These are phyloP conservation scores for Eupithecia vulgata DNA, from an alignment of 2,888 invertebrate genomes.

Conservation along the genomic window DNA sequence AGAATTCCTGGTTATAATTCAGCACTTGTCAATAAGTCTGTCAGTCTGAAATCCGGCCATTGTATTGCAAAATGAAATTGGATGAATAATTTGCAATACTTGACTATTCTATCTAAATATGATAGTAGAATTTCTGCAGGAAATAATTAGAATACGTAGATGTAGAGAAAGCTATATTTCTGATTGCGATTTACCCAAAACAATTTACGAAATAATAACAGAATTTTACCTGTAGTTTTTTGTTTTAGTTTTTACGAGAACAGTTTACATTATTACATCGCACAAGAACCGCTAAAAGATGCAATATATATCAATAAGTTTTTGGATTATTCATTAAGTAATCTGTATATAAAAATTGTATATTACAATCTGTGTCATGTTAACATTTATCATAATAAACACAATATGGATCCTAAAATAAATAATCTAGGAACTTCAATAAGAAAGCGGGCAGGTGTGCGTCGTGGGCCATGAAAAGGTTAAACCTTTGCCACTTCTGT, in stretches of 20 bases:
- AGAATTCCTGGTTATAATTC: constrained; percentile 39
- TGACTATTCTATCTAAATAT: constrained; percentile 14
- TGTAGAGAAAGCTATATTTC: neutral
- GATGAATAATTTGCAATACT: constrained; percentile 29
- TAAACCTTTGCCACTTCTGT: too few species aligned
- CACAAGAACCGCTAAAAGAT: neutral
- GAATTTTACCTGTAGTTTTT: too few species aligned
- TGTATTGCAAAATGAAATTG: constrained; percentile 46
- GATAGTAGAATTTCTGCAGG: neutral
- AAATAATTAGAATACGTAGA: neutral
- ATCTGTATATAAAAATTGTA: too few species aligned
- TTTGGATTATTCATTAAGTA: neutral
- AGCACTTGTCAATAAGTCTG: constrained; percentile 38
- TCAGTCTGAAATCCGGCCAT: constrained; percentile 24
- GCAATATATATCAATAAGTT: neutral
- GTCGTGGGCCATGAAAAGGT: too few species aligned
- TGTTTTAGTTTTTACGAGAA: too few species aligned
- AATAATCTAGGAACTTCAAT: neutral
- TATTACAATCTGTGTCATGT: too few species aligned
- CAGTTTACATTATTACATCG: neutral
- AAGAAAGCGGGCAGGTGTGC: too few species aligned
- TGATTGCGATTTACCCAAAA: neutral
- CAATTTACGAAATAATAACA: neutral
- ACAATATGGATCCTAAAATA: too few species aligned
- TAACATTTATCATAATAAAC: too few species aligned